These are phyloP conservation scores for Eonycteris spelaea DNA, from an alignment of 2,113 vertebrate species.

Conservation along the genomic window DNA sequence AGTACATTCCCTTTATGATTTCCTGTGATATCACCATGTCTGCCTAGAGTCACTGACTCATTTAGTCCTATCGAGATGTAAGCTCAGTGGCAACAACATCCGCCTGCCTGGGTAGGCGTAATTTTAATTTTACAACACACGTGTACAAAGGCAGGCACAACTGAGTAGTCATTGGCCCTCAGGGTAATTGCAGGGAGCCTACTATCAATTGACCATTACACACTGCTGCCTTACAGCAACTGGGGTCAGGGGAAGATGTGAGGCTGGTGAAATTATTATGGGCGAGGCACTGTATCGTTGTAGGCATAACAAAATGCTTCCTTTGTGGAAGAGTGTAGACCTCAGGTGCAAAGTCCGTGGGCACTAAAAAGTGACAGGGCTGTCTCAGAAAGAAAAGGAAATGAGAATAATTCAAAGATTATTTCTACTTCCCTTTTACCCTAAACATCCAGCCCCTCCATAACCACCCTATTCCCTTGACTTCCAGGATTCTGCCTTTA, in stretches of 20 bases:
- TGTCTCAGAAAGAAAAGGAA: background rate
- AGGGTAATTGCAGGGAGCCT: background rate
- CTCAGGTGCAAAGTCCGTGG: slow-evolving; percentile 10
- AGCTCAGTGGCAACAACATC: slow-evolving; percentile 7
- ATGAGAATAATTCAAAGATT: background rate
- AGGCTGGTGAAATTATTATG: background rate
- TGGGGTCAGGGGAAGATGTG: background rate
- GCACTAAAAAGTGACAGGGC: background rate
- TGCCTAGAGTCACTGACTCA: slow-evolving; percentile 42
- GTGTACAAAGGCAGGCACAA: slow-evolving; percentile 36
- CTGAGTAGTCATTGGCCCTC: background rate
- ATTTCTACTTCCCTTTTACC: background rate
- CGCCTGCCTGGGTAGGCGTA: background rate
- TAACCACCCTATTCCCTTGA: background rate
- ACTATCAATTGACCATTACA: background rate
- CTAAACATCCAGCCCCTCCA: background rate
- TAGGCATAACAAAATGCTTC: slow-evolving; percentile 8
- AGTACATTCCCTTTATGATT: background rate
- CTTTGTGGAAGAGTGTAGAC: background rate
- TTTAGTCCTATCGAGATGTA: slow-evolving; percentile 44
- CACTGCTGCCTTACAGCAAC: background rate
- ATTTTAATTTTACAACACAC: slow-evolving; percentile 12
- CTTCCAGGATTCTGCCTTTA: background rate
- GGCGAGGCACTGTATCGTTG: background rate
- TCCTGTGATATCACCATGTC: background rate